phyloP scores from a whole-genome alignment of 1,140 invertebrate genomes.

The Drosophila setifemur region DNA sequence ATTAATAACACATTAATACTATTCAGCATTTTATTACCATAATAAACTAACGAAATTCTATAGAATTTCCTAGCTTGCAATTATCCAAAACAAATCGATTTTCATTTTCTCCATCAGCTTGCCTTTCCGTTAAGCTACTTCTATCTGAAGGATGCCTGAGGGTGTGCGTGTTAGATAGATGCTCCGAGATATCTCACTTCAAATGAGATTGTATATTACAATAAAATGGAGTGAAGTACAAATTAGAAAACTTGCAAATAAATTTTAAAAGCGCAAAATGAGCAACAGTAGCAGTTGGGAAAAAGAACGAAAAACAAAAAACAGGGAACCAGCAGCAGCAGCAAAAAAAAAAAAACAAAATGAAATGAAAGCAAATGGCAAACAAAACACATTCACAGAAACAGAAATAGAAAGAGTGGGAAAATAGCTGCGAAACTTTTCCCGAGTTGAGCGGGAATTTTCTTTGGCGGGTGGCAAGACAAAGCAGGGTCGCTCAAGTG shows the following conservation, averaged over 20 bases:
- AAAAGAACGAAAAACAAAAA: background rate
- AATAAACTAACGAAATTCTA: too few relatives aligned
- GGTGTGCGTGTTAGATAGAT: slow-evolving; percentile 46
- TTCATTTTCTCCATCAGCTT: background rate
- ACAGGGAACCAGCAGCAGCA: slow-evolving; percentile 1
- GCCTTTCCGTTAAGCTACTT: background rate
- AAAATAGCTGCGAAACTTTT: slow-evolving; percentile 79
- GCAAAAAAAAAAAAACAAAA: background rate
- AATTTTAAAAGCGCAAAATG: slow-evolving; percentile 75
- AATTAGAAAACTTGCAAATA: slow-evolving; percentile 82
- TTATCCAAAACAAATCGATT: too few relatives aligned
- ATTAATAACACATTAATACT: too few relatives aligned
- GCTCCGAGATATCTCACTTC: slow-evolving; percentile 47
- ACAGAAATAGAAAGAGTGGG: slow-evolving; percentile 4
- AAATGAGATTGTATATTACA: slow-evolving; percentile 82
- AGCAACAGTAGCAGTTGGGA: slow-evolving; percentile 24
- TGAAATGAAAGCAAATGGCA: slow-evolving; percentile 68
- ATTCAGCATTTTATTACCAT: too few relatives aligned
- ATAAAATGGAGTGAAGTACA: slow-evolving; percentile 81
- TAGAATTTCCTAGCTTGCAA: too few relatives aligned
- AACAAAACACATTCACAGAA: slow-evolving; percentile 71
- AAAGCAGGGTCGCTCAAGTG: slow-evolving; percentile 74
- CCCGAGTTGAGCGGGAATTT: slow-evolving; percentile 75
- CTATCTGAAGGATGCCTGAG: background rate
- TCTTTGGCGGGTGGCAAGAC: slow-evolving; percentile 51